Conservation (phyloP, 2,888 invertebrate species). For the Petrolisthes manimaculis region DNA sequence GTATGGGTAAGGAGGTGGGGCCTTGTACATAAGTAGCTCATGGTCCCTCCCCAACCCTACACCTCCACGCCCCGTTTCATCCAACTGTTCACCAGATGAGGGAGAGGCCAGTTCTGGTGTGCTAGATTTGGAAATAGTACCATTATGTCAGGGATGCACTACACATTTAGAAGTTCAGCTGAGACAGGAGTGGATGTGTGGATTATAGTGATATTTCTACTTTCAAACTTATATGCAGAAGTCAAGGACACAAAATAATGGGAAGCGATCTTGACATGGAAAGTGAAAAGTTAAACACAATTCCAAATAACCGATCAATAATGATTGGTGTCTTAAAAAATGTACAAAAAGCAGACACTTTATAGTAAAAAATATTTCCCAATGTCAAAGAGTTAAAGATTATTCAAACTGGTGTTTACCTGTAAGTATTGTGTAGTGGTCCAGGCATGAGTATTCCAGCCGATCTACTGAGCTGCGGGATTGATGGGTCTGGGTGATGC, state of each 20-base stretch:
- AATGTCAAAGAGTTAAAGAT: background rate
- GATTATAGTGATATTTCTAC: too few species aligned
- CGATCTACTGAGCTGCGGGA: constrained; percentile 41
- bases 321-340: too few species aligned
- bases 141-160: too few species aligned
- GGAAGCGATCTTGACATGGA: too few species aligned
- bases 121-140: constrained; percentile 10
- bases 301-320: too few species aligned
- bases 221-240: too few species aligned
- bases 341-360: too few species aligned
- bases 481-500: constrained; percentile 64
- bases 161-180: too few species aligned
- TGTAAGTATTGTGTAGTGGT: constrained; percentile 68
- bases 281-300: too few species aligned
- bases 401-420: constrained; percentile 64
- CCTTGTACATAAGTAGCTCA: constrained; percentile 70
- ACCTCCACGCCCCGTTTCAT: constrained; percentile 8
- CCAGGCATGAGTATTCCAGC: constrained; percentile 61
- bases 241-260: too few species aligned
- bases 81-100: constrained; percentile 35
- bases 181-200: too few species aligned
- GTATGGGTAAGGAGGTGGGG: constrained; percentile 85
- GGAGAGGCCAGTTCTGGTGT: constrained; percentile 58
- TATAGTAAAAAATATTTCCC: too few species aligned
- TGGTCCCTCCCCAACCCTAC: constrained; percentile 16